These are phyloP conservation scores for Willisornis vidua DNA, from an alignment of 2,113 vertebrate genomes.

Conservation along the genomic window DNA sequence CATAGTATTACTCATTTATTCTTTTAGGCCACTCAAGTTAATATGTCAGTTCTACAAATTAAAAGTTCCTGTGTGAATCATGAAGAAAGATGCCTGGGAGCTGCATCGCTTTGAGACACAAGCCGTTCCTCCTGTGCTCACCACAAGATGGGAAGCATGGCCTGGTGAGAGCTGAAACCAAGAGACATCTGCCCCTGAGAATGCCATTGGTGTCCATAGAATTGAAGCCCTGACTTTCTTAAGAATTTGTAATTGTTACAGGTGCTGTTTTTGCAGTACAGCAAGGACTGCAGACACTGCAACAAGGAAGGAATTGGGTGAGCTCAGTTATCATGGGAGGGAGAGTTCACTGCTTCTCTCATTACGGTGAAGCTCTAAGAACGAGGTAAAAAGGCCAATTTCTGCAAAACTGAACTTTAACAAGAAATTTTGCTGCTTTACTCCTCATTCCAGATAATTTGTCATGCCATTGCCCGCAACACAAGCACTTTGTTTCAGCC, in stretches of 20 bases:
- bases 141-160: neutral
- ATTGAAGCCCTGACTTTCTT: neutral
- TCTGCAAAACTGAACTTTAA: neutral
- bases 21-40: slow-evolving; percentile 29
- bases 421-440: neutral
- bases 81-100: neutral
- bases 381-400: neutral
- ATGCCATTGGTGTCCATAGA: neutral
- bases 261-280: neutral
- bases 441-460: neutral
- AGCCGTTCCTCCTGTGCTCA: neutral
- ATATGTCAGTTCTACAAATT: slow-evolving; percentile 57
- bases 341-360: neutral
- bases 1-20: slow-evolving; percentile 42
- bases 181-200: neutral
- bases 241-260: neutral
- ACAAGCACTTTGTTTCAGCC: neutral
- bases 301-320: neutral
- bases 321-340: neutral
- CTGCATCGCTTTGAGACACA: accelerated
- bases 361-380: neutral
- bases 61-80: slow-evolving; percentile 47
- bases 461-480: neutral
- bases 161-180: neutral
- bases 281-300: neutral